Base-by-base conservation (phyloP, 2,797 vertebrate species). In the Coilia nasus region DNA sequence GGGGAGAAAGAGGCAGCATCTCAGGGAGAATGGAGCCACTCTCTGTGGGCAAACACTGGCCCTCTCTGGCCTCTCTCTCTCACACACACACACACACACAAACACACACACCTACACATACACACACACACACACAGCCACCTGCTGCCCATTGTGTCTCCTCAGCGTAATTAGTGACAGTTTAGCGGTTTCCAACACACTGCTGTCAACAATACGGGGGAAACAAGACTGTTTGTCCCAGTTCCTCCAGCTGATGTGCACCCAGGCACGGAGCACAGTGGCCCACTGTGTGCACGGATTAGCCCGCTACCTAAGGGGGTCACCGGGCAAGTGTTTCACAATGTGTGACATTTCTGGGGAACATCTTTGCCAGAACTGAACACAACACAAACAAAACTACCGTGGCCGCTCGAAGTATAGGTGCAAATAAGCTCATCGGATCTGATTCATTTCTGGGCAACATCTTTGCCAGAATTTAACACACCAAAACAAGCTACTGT, bases 31-130 rank as follows among this genome's bases (percentile, higher is more conserved):
- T 75, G 67, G 28, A 75, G 67, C 31, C 67, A 75, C 67, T 35
- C 28, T 75, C 67, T 75, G 67, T 75, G 67, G 67, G 28, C 67
- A 41, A 75, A 75, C 67, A 75, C 67, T 35, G 28, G 67, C 67
- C 12, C 31, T 75, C 31, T 15, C 67, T 75, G 67, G 23, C 67
- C 67, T 54, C 50, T 9, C 50, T 14, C 50, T 3, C 11, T 12
- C 28, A 23, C 25, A 2, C 25, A 5, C 64, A 31, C 64, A 31
- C n/a, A 64, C 60, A 64, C n/a, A 25, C 25, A 31, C 62, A 67
- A 25, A 67, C 62, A 31, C 23, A 67, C 10, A 67, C 23, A 67
- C 62, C 12, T 25, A 67, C 23, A 31, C 62, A 67, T 6, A 67
- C 62, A 67, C 62, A 67, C 62, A 67, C 62, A 31, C 62, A 67